Percentiles rank a stretch among this genome's conserved stretches.
These are phyloP conservation scores for Cotesia typhae DNA, from an alignment of 1,140 invertebrate species.

Conservation along the genomic window DNA sequence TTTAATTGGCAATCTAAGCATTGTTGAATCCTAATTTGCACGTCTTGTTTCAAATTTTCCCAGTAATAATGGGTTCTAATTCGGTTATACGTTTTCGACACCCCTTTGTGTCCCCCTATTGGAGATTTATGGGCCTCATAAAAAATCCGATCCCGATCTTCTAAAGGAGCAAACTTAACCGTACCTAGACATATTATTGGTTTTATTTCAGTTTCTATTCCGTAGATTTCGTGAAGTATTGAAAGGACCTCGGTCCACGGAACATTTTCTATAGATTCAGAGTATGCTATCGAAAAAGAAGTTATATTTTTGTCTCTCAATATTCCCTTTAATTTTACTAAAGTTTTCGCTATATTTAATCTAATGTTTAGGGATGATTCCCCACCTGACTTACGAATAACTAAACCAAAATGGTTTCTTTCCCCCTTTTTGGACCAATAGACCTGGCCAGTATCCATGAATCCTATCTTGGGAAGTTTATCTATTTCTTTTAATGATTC, in stretches of 20 bases:
- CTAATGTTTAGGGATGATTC: background rate
- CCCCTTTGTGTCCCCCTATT: background rate
- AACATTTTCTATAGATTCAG: background rate
- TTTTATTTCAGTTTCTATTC: background rate
- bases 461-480: background rate
- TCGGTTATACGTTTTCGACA: background rate
- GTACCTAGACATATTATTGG: conserved; percentile 5
- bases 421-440: background rate
- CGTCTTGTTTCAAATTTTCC: no score
- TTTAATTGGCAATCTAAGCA: no score
- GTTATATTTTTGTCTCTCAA: conserved; percentile 6
- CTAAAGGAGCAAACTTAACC: background rate
- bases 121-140: background rate
- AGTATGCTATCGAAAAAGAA: background rate
- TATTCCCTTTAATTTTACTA: background rate
- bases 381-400: background rate
- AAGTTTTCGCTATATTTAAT: background rate
- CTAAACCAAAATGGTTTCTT: background rate
- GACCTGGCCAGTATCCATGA: background rate
- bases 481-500: background rate
- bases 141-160: background rate
- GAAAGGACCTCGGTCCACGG: background rate
- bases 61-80: background rate
- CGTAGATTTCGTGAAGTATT: background rate
- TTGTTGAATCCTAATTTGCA: no score